phyloP scores from a whole-genome alignment of 2,888 invertebrate genomes.

The Napeogenes inachia region DNA sequence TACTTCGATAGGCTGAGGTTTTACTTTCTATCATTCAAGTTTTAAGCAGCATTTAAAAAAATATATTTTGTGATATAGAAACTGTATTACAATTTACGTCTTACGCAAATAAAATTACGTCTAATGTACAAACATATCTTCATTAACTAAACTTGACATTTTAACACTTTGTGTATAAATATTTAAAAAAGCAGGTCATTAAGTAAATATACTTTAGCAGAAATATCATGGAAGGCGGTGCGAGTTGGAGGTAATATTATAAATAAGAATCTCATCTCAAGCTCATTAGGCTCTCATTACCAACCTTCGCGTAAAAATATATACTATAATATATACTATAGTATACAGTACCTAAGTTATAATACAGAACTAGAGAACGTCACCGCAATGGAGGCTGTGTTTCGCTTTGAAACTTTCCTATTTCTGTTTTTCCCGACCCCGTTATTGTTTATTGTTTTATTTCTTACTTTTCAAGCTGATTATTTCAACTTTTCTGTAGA shows the following conservation, averaged over 20 bases:
- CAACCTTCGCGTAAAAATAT: conserved; percentile 9
- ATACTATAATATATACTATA: not conserved
- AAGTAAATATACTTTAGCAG: conserved; percentile 14
- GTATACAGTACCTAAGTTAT: too few relatives aligned
- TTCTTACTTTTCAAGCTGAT: not conserved
- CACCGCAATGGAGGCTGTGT: not conserved
- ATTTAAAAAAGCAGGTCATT: conserved; percentile 15
- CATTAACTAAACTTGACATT: too few relatives aligned
- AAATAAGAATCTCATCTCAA: conserved; percentile 30
- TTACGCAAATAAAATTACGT: too few relatives aligned
- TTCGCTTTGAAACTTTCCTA: not conserved
- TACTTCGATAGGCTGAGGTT: too few relatives aligned
- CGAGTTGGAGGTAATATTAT: conserved; percentile 28
- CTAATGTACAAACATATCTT: too few relatives aligned
- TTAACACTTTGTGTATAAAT: not conserved
- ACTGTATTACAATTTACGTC: too few relatives aligned
- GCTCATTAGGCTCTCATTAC: conserved; percentile 32
- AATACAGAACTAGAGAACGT: not conserved
- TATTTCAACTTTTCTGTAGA: not conserved
- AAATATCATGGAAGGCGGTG: conserved; percentile 8
- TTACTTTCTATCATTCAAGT: too few relatives aligned
- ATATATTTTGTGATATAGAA: too few relatives aligned
- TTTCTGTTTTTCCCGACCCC: not conserved
- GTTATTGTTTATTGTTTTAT: not conserved
- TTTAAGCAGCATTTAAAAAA: too few relatives aligned